A percentile compares a stretch with the other conserved stretches of the same genome.
Conservation (phyloP, 2,797 vertebrate species). For the Aulostomus chinensis region DNA sequence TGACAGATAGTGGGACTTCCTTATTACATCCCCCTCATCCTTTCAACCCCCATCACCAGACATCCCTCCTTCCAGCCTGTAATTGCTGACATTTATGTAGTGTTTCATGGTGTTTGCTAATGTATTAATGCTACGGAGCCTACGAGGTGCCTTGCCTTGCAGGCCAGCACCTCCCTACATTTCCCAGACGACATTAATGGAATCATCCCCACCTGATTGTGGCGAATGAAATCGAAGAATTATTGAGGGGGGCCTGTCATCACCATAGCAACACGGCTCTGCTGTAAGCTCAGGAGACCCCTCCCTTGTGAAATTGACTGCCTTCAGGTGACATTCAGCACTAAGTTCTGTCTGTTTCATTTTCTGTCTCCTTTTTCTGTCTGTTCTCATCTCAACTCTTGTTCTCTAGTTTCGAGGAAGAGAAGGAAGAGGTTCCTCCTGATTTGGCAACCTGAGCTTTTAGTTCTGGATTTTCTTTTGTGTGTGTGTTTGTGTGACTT, state of each 20-base stretch:
- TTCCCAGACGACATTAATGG: slow-evolving; percentile 86
- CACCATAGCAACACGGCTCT: slow-evolving; percentile 96
- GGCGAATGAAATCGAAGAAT: slow-evolving; percentile 83
- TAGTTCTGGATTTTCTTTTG: too few relatives aligned
- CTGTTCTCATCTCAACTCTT: not conserved
- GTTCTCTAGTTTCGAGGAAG: too few relatives aligned
- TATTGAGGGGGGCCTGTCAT: slow-evolving; percentile 89
- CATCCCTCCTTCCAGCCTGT: slow-evolving; percentile 62
- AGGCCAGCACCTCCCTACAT: slow-evolving; percentile 86
- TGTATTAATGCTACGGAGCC: slow-evolving; percentile 98
- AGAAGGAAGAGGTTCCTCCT: slow-evolving; percentile 1
- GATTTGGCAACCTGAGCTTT: too few relatives aligned
- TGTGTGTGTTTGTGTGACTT: too few relatives aligned
- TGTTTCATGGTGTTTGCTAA: slow-evolving; percentile 99
- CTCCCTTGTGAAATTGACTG: slow-evolving; percentile 88
- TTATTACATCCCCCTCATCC: slow-evolving; percentile 87
- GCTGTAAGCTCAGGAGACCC: slow-evolving; percentile 89
- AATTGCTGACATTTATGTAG: slow-evolving; percentile 99
- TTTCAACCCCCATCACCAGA: slow-evolving; percentile 75
- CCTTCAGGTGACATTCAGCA: slow-evolving; percentile 95
- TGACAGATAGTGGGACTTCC: slow-evolving; percentile 94
- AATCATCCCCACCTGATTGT: slow-evolving; percentile 90
- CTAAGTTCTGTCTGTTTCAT: slow-evolving; percentile 46
- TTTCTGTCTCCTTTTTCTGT: slow-evolving; percentile 14
- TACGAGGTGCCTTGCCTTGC: slow-evolving; percentile 52